phyloP scores from a whole-genome alignment of 2,888 invertebrate species.

The Schizaphis graminum region DNA sequence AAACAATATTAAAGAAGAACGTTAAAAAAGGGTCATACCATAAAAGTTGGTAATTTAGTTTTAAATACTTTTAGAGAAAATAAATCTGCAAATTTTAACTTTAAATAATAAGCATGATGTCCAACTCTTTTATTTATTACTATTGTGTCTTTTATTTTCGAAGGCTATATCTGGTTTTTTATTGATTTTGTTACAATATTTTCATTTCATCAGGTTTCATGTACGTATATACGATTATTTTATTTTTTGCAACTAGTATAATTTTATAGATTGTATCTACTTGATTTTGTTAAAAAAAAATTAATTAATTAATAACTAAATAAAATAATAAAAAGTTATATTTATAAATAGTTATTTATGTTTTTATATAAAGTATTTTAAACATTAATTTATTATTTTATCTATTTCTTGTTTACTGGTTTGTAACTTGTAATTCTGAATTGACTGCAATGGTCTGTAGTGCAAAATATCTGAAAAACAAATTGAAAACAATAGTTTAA shows the following conservation, averaged over 20 bases:
- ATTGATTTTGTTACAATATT: neutral
- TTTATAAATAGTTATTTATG: neutral
- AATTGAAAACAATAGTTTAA: constrained; percentile 22
- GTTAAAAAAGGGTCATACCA: neutral
- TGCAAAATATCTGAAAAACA: neutral
- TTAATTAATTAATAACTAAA: no score
- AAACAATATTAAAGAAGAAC: neutral
- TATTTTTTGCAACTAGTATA: neutral
- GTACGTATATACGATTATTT: neutral
- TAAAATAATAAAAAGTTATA: neutral
- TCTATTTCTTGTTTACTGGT: neutral
- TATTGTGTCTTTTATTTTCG: neutral
- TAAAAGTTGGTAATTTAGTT: neutral
- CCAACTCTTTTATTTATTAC: neutral
- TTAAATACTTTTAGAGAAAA: neutral
- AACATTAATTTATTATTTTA: neutral
- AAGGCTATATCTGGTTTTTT: neutral
- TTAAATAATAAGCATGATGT: neutral
- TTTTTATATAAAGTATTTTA: neutral
- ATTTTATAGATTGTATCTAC: neutral
- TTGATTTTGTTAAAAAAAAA: neutral
- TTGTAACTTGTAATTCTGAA: neutral
- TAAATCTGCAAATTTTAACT: neutral
- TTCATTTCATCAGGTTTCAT: neutral
- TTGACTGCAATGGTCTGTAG: neutral